Evolutionary conservation across 2,888 invertebrate genomes (phyloP).

Genomic region (Anaspis maculata): DNA sequence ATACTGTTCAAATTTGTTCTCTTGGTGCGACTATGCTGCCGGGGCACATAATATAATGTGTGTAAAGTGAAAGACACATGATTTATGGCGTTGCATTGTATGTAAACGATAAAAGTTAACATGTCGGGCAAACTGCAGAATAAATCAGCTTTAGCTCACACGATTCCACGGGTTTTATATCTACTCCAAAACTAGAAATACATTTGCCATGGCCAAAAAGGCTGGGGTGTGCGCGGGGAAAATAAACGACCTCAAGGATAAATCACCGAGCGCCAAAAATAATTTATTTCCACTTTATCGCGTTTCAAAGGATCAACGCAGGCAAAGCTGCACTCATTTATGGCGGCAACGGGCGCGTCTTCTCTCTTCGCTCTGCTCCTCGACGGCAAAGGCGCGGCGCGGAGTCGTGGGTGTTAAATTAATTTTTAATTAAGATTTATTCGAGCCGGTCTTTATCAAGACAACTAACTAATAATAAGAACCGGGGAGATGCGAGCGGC

Average conservation of each 20-base stretch:
- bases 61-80: not conserved
- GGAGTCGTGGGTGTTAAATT: conserved; percentile 24
- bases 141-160: conserved; percentile 11
- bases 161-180: conserved; percentile 3
- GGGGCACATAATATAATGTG: not conserved
- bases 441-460: conserved; percentile 25
- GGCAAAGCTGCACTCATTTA: conserved; percentile 8
- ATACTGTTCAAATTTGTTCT: too few species aligned
- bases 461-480: conserved; percentile 24
- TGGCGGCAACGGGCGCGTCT: too few species aligned
- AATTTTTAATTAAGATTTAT: conserved; percentile 34
- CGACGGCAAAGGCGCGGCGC: too few species aligned
- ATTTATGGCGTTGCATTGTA: conserved; percentile 9
- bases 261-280: conserved; percentile 14
- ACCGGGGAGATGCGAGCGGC: not conserved
- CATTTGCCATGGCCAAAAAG: conserved; percentile 9
- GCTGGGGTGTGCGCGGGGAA: conserved; percentile 5
- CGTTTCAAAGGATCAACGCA: conserved; percentile 14
- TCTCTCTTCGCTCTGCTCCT: too few species aligned
- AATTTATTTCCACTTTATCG: conserved; percentile 18
- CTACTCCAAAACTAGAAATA: conserved; percentile 13
- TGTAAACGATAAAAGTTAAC: conserved; percentile 12
- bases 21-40: too few species aligned
- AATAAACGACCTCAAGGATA: conserved; percentile 11
- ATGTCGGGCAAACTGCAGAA: conserved; percentile 10